Evolutionary conservation across 2,888 invertebrate genomes (phyloP), one percentile per base, ranked within the genome.

Genomic region (Junonia oenone): DNA sequence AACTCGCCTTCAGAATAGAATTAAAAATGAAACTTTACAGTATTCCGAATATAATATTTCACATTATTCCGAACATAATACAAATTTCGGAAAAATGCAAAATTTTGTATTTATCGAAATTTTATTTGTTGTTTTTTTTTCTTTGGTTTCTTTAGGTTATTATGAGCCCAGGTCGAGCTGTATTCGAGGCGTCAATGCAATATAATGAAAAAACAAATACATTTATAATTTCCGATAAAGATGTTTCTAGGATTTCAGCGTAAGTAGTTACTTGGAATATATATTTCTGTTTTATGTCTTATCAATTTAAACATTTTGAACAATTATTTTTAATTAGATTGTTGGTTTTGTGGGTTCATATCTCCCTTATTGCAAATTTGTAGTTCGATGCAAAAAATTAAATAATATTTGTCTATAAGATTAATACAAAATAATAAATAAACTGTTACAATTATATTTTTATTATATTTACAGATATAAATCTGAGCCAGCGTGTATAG

Each of bases 111-210:
- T 37, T 14, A 2, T 4, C 9, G 38, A 19, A 40, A 2, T 19
- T 19, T 11, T 40, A 40, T 14, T 1, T 31, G 11, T 31, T 31
- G 6, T 27, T 5, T 6, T 5, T 26, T 5, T 5, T 11, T 11
- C 4, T 13, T 9, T 17, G 8, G 1, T 49, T 29, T 19, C 51
- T 54, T 1, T 46, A 68, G 67, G 59, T 65, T n/a, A 64, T 71
- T 0, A 93, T 96, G 0, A 76, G 83, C 1, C 98, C 98, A 0
- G 97, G 96, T 0, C 82, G 91, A 6, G 96, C 94, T 0, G 80
- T 95, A 0, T 98, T 94, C 75, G 98, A 98, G 81, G 96, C 94
- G 0, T 96, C 96, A 2, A 87, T 97, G 43, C 90, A 87, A 0
- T 92, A 95, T 68, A 78, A 92, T 57, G 73, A 92, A 3, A 72